Evolutionary conservation across 2,888 invertebrate genomes (phyloP).

Genomic region (Agriopis leucophaearia): DNA sequence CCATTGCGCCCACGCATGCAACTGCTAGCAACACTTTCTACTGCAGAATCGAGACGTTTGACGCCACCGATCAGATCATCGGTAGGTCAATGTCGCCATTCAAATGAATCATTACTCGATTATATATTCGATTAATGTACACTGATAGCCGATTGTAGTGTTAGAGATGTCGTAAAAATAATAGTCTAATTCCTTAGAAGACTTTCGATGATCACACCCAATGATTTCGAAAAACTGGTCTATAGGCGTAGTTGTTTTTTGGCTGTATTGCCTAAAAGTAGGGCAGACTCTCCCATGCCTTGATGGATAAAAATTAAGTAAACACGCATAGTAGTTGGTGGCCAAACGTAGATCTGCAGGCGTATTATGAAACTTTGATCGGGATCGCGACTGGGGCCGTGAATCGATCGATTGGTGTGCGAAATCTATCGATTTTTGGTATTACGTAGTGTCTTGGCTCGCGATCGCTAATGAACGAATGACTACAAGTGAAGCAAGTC

Average conservation of each 20-base stretch:
- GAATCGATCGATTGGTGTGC: too few relatives aligned
- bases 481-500: too few relatives aligned
- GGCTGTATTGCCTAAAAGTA: background rate
- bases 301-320: background rate
- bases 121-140: constrained; percentile 15
- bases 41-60: constrained; percentile 37
- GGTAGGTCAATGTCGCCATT: constrained; percentile 45
- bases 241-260: constrained; percentile 1
- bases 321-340: too few relatives aligned
- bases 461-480: too few relatives aligned
- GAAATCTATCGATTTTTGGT: too few relatives aligned
- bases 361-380: too few relatives aligned
- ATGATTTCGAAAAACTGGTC: constrained; percentile 22
- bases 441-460: too few relatives aligned
- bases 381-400: too few relatives aligned
- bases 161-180: constrained; percentile 33
- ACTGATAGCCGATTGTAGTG: constrained; percentile 1
- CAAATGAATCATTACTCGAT: constrained; percentile 38
- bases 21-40: constrained; percentile 44
- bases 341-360: too few relatives aligned
- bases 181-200: constrained; percentile 12
- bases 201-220: constrained; percentile 23
- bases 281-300: too few relatives aligned
- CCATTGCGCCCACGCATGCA: constrained; percentile 49
- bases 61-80: constrained; percentile 29